Evolutionary conservation across 2,113 vertebrate genomes (phyloP).

Genomic region (Miniopterus natalensis): DNA sequence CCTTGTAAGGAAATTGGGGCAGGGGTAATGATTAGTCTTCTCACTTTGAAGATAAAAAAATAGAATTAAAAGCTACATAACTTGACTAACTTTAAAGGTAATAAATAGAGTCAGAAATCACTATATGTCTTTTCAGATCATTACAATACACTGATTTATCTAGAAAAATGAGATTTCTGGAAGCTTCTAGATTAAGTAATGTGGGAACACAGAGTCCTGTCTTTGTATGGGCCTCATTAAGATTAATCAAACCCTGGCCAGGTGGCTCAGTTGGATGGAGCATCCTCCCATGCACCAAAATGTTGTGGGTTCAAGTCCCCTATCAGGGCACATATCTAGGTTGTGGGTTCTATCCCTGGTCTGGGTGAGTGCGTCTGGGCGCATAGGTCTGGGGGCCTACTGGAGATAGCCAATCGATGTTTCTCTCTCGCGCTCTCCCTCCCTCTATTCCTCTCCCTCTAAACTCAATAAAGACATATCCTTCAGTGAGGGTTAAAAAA

Average conservation of each 20-base stretch:
- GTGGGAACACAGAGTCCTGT: neutral
- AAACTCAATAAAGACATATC: neutral
- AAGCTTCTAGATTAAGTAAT: neutral
- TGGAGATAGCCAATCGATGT: neutral
- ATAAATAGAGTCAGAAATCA: neutral
- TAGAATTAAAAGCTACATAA: neutral
- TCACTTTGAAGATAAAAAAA: constrained; percentile 31
- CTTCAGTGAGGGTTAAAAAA: neutral
- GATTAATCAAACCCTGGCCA: neutral
- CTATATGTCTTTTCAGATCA: neutral
- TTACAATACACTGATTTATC: neutral
- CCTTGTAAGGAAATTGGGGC: neutral
- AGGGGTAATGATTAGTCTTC: neutral
- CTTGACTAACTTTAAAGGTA: neutral
- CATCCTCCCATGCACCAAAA: neutral
- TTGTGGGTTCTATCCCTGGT: neutral
- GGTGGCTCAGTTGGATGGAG: neutral
- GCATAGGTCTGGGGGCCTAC: neutral
- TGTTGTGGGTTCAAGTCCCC: neutral
- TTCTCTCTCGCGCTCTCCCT: neutral
- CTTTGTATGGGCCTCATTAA: neutral
- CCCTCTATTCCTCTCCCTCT: neutral
- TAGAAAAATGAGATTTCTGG: neutral
- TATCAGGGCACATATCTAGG: neutral
- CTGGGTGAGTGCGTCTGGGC: neutral